Evolutionary conservation across 2,113 vertebrate genomes (phyloP).

Genomic region (Lycaon pictus): DNA sequence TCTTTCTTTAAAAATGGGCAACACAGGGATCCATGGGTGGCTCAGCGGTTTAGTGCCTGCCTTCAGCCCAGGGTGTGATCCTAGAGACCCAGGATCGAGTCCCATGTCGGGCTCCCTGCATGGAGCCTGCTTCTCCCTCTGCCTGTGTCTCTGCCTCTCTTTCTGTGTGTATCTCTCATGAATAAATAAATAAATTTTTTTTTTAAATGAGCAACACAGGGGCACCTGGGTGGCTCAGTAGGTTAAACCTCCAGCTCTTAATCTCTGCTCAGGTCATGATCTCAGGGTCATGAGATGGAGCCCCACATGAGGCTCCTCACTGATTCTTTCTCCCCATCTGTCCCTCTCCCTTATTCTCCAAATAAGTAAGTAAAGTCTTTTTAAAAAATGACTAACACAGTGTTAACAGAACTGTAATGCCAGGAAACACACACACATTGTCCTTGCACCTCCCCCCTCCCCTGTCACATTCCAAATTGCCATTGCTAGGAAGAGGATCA

Average conservation of each 20-base stretch:
- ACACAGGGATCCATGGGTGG: not conserved
- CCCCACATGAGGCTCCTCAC: not conserved
- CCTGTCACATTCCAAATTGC: not conserved
- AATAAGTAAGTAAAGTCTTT: not conserved
- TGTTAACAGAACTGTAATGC: not conserved
- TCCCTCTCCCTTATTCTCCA: not conserved
- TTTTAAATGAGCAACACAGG: not conserved
- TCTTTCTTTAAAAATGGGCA: constrained; percentile 26
- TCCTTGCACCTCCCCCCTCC: not conserved
- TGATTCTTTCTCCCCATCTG: not conserved
- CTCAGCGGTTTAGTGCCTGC: not conserved
- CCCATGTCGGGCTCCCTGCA: no score
- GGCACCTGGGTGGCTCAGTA: not conserved
- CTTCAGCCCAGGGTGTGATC: not conserved
- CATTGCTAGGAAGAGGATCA: not conserved
- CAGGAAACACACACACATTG: not conserved
- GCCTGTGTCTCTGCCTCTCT: no score
- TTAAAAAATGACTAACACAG: not conserved
- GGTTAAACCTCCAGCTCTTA: not conserved
- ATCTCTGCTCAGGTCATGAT: not conserved
- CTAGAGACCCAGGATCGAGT: no score
- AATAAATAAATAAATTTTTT: no score
- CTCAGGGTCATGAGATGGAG: not conserved
- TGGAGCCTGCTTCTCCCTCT: no score
- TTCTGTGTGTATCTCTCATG: no score